Percentiles rank a stretch among this genome's conserved stretches.
Conservation (phyloP, 2,888 invertebrate species). For the Scrobipalpa costella region DNA sequence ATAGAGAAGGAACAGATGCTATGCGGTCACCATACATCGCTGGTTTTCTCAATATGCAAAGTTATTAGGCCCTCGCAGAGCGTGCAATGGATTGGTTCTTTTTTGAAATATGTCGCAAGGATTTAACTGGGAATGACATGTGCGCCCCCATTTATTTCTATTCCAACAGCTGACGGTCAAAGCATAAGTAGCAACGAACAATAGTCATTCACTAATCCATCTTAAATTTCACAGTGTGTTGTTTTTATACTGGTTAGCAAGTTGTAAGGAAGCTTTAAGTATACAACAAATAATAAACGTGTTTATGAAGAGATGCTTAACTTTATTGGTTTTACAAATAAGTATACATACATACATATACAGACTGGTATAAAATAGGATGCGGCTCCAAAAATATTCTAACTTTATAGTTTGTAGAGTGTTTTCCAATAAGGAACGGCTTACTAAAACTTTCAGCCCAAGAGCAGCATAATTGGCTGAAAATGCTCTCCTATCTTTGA, state of each 20-base stretch:
- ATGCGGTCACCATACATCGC: not conserved
- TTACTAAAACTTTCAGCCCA: not conserved
- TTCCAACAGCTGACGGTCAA: slow-evolving; percentile 33
- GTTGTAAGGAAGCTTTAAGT: not conserved
- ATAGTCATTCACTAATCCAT: slow-evolving; percentile 8
- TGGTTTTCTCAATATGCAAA: not conserved
- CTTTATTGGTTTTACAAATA: too few relatives aligned
- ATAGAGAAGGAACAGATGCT: not conserved
- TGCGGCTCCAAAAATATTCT: not conserved
- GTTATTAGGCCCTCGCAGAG: not conserved
- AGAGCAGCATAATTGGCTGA: not conserved
- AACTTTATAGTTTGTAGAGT: not conserved
- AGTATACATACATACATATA: not conserved
- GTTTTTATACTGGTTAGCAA: not conserved
- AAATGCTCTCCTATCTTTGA: slow-evolving; percentile 6
- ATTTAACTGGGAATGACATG: not conserved
- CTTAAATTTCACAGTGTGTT: not conserved
- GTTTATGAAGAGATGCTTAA: not conserved
- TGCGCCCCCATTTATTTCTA: slow-evolving; percentile 37
- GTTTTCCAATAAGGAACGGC: not conserved
- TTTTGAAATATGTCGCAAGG: not conserved
- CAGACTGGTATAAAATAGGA: not conserved
- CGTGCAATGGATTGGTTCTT: not conserved
- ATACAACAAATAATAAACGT: not conserved
- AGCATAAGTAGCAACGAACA: slow-evolving; percentile 12